Conservation (phyloP, 37 sponge, comb jelly and placozoan species). For the Cliona cf. orientalis region DNA sequence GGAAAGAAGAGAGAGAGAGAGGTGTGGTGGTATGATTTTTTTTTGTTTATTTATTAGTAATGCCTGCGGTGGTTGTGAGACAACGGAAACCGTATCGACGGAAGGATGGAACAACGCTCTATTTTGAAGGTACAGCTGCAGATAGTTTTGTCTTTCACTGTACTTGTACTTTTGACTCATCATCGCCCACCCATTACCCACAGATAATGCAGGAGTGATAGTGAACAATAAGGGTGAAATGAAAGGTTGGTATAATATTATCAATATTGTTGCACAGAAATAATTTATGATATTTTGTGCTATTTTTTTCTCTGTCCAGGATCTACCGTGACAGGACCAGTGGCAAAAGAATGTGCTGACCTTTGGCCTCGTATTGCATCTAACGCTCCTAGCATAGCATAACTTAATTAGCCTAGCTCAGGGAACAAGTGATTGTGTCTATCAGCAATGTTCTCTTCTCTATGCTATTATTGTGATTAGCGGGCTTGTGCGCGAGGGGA, state of each 20-base stretch:
- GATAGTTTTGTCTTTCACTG: not conserved
- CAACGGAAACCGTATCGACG: constrained; percentile 97
- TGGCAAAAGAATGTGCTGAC: constrained; percentile 99
- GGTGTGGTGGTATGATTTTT: no score
- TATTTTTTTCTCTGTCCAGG: constrained; percentile 70
- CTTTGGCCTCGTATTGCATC: constrained; percentile 98
- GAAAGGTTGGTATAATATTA: no score
- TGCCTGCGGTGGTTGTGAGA: constrained; percentile 91
- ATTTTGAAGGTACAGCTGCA: constrained; percentile 92
- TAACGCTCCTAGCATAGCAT: constrained; percentile 95
- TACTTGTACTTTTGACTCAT: not conserved
- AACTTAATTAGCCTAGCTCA: no score
- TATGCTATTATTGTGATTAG: no score
- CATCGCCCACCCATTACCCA: not conserved
- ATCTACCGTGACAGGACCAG: constrained; percentile 96
- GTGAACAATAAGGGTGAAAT: constrained; percentile 99
- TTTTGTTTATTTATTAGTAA: no score
- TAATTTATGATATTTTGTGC: not conserved
- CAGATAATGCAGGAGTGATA: constrained; percentile 99
- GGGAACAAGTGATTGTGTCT: no score
- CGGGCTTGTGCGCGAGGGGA: no score
- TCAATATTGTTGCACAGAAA: not conserved
- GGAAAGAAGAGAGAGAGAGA: no score
- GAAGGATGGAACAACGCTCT: constrained; percentile 87
- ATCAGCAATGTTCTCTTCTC: no score